phyloP scores from a whole-genome alignment of 2,113 vertebrate genomes.

The Neomonachus schauinslandi region DNA sequence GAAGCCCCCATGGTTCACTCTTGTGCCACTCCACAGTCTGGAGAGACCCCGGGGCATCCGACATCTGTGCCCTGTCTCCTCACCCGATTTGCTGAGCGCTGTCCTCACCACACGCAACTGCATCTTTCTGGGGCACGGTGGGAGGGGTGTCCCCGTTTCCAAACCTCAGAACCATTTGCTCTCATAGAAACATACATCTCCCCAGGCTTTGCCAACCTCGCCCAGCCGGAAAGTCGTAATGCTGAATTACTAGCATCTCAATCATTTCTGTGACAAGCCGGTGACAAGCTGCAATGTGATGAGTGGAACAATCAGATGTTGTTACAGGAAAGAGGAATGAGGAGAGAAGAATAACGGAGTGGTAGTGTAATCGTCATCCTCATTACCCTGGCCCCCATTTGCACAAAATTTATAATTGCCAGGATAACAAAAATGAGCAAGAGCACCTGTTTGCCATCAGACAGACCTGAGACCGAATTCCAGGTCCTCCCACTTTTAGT shows the following conservation, averaged over 20 bases:
- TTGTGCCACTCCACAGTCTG: not conserved
- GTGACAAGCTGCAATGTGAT: constrained; percentile 37
- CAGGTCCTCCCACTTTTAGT: not conserved
- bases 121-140: not conserved
- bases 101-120: not conserved
- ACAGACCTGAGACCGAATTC: not conserved
- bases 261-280: constrained; percentile 50
- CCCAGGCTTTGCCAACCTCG: constrained; percentile 9
- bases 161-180: constrained; percentile 45
- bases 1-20: not conserved
- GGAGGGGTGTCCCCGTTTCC: not conserved
- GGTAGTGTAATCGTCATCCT: not conserved
- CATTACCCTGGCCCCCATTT: not conserved
- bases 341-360: not conserved
- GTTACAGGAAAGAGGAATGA: not conserved
- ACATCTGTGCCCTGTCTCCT: not conserved
- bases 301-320: constrained; percentile 32
- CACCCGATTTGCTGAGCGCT: not conserved
- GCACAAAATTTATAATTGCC: not conserved
- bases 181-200: constrained; percentile 69
- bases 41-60: fast-evolving
- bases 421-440: not conserved
- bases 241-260: constrained; percentile 65
- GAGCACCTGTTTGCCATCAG: not conserved
- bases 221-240: constrained; percentile 45